Base-by-base conservation (phyloP, 2,888 invertebrate genomes). In the Emmelina monodactyla region DNA sequence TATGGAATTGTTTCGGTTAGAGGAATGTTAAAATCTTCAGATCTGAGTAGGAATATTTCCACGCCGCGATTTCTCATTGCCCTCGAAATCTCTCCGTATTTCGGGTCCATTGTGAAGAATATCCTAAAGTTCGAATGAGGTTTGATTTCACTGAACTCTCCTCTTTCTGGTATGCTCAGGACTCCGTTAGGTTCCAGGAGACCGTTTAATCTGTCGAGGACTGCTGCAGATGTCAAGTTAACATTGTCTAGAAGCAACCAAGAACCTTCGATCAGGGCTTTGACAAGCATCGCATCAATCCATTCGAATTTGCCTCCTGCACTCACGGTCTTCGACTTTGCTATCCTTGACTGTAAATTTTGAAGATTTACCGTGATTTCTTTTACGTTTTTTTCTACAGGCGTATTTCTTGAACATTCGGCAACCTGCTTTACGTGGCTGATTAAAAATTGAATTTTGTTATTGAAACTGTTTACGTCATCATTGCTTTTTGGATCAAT, bases 21-120 rank as follows among this genome's bases (percentile, higher is more conserved):
- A 10, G 50, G 53, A 3, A 50, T 43, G 38, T 66, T 62, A 37
- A 39, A 56, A 16, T 73, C 72, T 32, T 73, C 75, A 7, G 62
- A 46, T 37, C 62, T 54, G 1, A 78, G 39, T 28, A 81, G 44
- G 43, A 62, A 81, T 50, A 99, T 88, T 80, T 99, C 99, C 0
- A 99, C 87, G 2, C 98, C 97, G 53, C 99, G 85, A 67, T 99
- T 99, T 40, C 98, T 85, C 99, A 99, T 99, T 0, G 99, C 99
- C 49, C 94, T 85, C 1, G 99, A 99, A 44, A 99, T 91, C 68
- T 97, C 96, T 0, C 99, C 99, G 68, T 92, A 88, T 54, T 88
- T 89, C 0, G 97, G 94, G 70, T 99, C 94, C 88, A 97, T 92
- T 0, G 96, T 90, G 40, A 99, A 85, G 58, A 99, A 95, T 25